Percentiles rank a stretch among this genome's conserved stretches.
phyloP scores from a whole-genome alignment of 2,888 invertebrate species.

The Latrodectus elegans region DNA sequence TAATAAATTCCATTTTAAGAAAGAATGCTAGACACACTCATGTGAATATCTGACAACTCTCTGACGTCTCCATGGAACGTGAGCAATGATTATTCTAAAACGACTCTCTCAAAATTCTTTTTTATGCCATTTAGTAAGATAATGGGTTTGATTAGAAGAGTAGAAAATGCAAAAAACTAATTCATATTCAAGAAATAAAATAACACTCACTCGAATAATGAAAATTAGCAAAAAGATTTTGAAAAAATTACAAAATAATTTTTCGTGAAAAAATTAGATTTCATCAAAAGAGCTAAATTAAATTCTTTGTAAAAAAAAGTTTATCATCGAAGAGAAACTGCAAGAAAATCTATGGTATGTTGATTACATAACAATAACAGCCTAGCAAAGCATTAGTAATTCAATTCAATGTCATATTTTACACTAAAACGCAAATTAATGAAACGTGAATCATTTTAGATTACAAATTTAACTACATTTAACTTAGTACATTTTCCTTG shows the following conservation, averaged over 20 bases:
- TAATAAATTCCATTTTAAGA: conserved; percentile 34
- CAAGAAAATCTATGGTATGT: too few relatives aligned
- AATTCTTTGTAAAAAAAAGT: conserved; percentile 7
- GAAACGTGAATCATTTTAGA: too few relatives aligned
- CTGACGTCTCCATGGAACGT: conserved; percentile 41
- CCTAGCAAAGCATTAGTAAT: too few relatives aligned
- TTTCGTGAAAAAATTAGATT: not conserved
- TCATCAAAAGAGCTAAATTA: not conserved
- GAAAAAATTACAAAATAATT: not conserved
- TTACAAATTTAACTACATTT: too few relatives aligned
- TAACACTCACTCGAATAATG: conserved; percentile 11
- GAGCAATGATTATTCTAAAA: conserved; percentile 32
- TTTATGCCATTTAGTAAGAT: conserved; percentile 18
- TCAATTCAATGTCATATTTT: too few relatives aligned
- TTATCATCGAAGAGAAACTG: not conserved
- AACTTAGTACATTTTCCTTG: too few relatives aligned
- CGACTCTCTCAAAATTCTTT: conserved; percentile 17
- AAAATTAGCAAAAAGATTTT: conserved; percentile 3
- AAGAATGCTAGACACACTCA: conserved; percentile 28
- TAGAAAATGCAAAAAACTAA: conserved; percentile 20
- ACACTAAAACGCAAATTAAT: too few relatives aligned
- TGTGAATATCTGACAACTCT: conserved; percentile 19
- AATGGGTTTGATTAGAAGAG: conserved; percentile 27
- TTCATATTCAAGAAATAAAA: conserved; percentile 25
- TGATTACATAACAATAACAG: too few relatives aligned